A percentile compares a stretch with the other conserved stretches of the same genome.
phyloP scores from a whole-genome alignment of 2,888 invertebrate species.

The Blera fallax region DNA sequence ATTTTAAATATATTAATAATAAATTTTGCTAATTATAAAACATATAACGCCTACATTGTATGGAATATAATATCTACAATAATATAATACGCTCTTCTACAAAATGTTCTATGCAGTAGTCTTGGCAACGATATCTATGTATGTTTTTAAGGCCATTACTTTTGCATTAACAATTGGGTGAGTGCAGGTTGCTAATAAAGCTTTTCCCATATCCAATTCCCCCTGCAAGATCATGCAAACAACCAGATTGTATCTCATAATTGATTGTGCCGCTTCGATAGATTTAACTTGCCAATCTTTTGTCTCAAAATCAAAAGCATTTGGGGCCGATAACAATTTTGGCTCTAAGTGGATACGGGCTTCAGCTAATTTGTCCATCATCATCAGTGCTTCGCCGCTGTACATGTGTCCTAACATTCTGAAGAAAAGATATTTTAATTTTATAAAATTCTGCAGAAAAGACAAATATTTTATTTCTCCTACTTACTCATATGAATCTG shows the following conservation, averaged over 20 bases:
- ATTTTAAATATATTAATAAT: constrained; percentile 48
- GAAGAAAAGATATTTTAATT: constrained; percentile 62
- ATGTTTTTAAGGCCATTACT: constrained; percentile 82
- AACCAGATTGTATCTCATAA: constrained; percentile 90
- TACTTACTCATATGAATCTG: constrained; percentile 87
- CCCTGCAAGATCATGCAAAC: constrained; percentile 89
- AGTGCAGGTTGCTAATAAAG: constrained; percentile 76
- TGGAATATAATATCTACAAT: constrained; percentile 53
- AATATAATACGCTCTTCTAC: background rate
- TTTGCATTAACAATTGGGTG: constrained; percentile 79
- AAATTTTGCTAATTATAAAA: constrained; percentile 62
- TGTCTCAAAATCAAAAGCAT: constrained; percentile 82
- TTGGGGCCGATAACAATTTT: constrained; percentile 85
- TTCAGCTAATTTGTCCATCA: constrained; percentile 90
- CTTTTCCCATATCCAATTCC: constrained; percentile 86
- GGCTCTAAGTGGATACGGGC: constrained; percentile 92
- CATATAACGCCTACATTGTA: constrained; percentile 52
- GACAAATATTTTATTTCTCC: background rate
- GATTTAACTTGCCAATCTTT: constrained; percentile 84
- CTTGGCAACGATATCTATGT: constrained; percentile 83
- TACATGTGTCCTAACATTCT: constrained; percentile 94
- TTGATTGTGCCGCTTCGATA: constrained; percentile 86
- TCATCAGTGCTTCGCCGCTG: constrained; percentile 92
- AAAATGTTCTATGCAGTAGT: constrained; percentile 70
- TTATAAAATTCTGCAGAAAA: background rate